phyloP scores from a whole-genome alignment of 2,113 vertebrate genomes.

The Ceratotherium simum region DNA sequence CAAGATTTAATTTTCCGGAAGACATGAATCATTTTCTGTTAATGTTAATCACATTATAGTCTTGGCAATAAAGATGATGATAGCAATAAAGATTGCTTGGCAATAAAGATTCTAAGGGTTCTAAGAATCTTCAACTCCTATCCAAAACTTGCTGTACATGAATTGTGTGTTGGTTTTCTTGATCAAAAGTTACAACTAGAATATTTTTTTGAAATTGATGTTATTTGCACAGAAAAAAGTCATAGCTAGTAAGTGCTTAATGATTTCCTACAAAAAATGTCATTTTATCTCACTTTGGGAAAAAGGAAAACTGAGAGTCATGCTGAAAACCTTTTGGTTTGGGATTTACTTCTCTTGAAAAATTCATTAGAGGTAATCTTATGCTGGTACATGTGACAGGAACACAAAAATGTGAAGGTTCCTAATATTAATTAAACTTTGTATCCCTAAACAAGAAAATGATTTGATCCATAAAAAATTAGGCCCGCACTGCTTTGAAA shows the following conservation, averaged over 20 bases:
- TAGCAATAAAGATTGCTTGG: neutral
- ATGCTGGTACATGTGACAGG: neutral
- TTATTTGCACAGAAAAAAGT: neutral
- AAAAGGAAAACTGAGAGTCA: neutral
- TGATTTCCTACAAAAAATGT: neutral
- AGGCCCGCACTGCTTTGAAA: neutral
- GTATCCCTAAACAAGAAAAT: neutral
- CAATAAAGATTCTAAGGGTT: neutral
- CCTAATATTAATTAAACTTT: neutral
- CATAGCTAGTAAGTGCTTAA: neutral
- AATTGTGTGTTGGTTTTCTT: neutral
- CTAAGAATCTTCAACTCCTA: neutral
- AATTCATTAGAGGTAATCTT: neutral
- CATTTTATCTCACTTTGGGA: neutral
- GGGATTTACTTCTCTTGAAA: neutral
- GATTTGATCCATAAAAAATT: neutral
- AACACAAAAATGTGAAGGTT: neutral
- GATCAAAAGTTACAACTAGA: neutral
- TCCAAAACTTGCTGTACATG: neutral
- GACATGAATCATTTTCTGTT: neutral
- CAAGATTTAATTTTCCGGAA: neutral
- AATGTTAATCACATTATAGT: neutral
- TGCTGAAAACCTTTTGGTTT: neutral
- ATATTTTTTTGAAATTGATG: neutral
- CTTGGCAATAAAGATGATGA: neutral